Percentiles rank a stretch among this genome's conserved stretches.
phyloP scores from a whole-genome alignment of 1,140 invertebrate species.

The Zaprionus lachaisei region DNA sequence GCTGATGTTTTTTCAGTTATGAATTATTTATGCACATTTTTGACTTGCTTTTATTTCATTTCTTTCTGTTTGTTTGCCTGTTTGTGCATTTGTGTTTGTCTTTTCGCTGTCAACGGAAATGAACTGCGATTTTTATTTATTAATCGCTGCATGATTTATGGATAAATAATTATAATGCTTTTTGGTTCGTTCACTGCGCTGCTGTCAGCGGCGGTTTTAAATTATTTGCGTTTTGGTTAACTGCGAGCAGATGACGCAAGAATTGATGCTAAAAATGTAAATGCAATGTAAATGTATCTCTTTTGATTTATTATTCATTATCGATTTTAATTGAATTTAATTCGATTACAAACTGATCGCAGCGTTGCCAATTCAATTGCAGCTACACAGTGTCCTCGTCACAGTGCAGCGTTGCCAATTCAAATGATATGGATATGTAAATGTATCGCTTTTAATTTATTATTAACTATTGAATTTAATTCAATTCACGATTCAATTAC shows the following conservation, averaged over 20 bases:
- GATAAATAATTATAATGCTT: slow-evolving; percentile 75
- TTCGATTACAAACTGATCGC: slow-evolving; percentile 41
- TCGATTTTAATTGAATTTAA: background rate
- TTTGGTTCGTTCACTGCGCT: slow-evolving; percentile 20
- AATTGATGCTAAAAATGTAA: background rate
- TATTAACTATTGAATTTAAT: background rate
- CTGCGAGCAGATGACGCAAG: background rate
- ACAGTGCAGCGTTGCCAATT: slow-evolving; percentile 35
- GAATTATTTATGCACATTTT: slow-evolving; percentile 73
- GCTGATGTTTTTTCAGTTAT: slow-evolving; percentile 55
- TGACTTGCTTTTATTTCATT: slow-evolving; percentile 37
- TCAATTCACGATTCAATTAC: background rate
- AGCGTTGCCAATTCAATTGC: slow-evolving; percentile 48
- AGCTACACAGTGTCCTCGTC: slow-evolving; percentile 29
- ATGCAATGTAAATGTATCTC: background rate
- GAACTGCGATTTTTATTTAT: slow-evolving; percentile 80
- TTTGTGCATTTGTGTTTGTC: slow-evolving; percentile 52
- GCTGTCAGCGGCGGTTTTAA: slow-evolving; percentile 50
- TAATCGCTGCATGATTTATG: slow-evolving; percentile 77
- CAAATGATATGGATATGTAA: too few species aligned
- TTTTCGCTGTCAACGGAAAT: slow-evolving; percentile 75
- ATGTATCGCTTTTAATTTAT: background rate
- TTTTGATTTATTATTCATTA: background rate
- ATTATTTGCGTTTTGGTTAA: slow-evolving; percentile 18
- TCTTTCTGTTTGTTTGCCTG: slow-evolving; percentile 45